These are phyloP conservation scores for Lamproptera curius DNA, from an alignment of 2,888 invertebrate genomes.

Conservation along the genomic window DNA sequence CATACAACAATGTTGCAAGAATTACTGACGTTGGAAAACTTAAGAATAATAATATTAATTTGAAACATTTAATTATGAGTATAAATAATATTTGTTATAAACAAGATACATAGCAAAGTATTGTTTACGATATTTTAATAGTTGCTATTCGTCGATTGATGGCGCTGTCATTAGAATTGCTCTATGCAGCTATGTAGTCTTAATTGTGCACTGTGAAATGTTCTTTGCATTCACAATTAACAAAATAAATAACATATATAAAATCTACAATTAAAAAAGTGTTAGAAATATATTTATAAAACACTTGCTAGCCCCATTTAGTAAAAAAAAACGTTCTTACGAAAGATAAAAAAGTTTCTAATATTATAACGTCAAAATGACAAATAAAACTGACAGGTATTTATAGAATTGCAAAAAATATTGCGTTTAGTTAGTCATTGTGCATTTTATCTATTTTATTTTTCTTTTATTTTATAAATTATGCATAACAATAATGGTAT, in stretches of 20 bases:
- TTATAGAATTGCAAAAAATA: conserved; percentile 5
- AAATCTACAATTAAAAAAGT: conserved; percentile 6
- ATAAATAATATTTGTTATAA: no score
- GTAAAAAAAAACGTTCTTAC: neutral
- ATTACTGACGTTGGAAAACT: no score
- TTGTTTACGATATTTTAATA: no score
- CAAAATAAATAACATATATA: neutral
- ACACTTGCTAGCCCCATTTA: conserved; percentile 14
- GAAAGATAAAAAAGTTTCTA: neutral
- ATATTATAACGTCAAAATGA: conserved; percentile 5
- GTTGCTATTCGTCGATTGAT: no score
- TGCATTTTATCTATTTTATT: conserved; percentile 13
- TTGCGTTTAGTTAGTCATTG: conserved; percentile 13
- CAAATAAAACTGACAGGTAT: conserved; percentile 5
- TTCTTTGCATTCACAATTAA: no score
- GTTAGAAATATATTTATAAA: conserved; percentile 1
- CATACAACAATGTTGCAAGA: no score
- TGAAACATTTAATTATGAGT: no score
- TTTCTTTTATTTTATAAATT: conserved; percentile 27
- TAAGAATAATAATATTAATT: no score
- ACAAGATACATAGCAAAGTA: no score
- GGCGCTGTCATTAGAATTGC: no score
- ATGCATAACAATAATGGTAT: conserved; percentile 8
- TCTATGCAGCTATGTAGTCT: no score
- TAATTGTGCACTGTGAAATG: no score